Conservation (phyloP, 2,888 invertebrate genomes). For the Slavum lentiscoides region DNA sequence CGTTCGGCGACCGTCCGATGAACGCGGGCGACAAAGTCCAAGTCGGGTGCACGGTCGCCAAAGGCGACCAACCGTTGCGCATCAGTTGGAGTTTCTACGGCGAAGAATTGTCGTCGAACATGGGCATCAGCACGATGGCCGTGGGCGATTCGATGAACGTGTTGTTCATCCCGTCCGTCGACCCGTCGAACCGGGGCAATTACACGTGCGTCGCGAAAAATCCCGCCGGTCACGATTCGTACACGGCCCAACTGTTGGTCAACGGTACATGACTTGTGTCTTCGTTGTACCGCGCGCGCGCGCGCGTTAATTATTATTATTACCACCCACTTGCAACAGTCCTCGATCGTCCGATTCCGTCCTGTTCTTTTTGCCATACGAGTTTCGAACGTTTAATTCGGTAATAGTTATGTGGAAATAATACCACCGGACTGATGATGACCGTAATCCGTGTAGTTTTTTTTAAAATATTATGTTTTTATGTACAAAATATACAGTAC, state of each 20-base stretch:
- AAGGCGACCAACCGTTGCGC: constrained; percentile 58
- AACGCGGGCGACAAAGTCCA: constrained; percentile 58
- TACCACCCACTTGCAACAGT: no score
- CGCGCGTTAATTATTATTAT: no score
- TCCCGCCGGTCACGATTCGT: constrained; percentile 69
- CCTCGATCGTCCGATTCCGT: no score
- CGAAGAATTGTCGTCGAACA: constrained; percentile 52
- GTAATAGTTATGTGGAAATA: no score
- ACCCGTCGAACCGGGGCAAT: constrained; percentile 73
- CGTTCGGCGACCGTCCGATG: constrained; percentile 55
- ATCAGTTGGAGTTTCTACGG: constrained; percentile 56
- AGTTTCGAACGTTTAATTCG: no score
- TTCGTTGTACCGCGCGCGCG: no score
- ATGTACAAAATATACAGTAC: no score
- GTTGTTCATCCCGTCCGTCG: constrained; percentile 70
- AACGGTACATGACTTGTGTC: constrained; percentile 64
- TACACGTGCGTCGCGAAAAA: constrained; percentile 75
- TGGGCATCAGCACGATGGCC: constrained; percentile 53
- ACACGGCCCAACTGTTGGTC: constrained; percentile 70
- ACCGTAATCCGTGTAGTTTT: no score
- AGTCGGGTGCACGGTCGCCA: constrained; percentile 58
- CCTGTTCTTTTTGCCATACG: no score
- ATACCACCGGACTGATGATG: no score
- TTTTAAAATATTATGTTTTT: no score
- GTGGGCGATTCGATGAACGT: constrained; percentile 57